These are phyloP conservation scores for Metallyticus violacea DNA, from an alignment of 2,888 invertebrate genomes.

Conservation along the genomic window DNA sequence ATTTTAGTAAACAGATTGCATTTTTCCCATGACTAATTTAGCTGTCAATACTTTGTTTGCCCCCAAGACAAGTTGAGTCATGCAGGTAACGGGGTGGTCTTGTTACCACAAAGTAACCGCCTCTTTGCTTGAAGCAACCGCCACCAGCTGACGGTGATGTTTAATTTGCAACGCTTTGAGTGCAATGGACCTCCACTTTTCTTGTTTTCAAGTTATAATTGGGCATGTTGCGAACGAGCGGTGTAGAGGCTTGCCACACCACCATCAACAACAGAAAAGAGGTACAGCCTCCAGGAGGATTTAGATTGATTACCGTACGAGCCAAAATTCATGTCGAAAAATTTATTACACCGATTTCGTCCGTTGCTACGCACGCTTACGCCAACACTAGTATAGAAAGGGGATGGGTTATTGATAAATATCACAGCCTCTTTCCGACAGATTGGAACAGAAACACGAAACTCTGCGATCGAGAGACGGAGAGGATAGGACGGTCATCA, in stretches of 20 bases:
- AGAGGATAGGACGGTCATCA: neutral
- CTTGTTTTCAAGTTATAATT: slow-evolving; percentile 34
- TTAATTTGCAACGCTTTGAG: slow-evolving; percentile 34
- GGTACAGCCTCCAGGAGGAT: slow-evolving; percentile 24
- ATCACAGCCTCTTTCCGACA: neutral
- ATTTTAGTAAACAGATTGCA: neutral
- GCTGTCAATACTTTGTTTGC: slow-evolving; percentile 30
- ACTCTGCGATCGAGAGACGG: neutral
- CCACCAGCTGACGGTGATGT: slow-evolving; percentile 35
- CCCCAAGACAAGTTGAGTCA: slow-evolving; percentile 22
- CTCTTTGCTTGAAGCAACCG: slow-evolving; percentile 4
- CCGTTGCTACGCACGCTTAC: neutral
- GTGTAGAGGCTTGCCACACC: slow-evolving; percentile 9
- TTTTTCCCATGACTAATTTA: slow-evolving; percentile 30
- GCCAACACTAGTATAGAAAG: slow-evolving; percentile 5
- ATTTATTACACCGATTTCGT: slow-evolving; percentile 26
- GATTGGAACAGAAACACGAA: neutral
- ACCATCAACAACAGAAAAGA: slow-evolving; percentile 16
- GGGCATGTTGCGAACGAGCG: slow-evolving; percentile 21
- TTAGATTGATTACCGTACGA: slow-evolving; percentile 31
- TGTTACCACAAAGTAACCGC: slow-evolving; percentile 27
- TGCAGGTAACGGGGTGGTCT: slow-evolving; percentile 2
- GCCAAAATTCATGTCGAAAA: slow-evolving; percentile 31
- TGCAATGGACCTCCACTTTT: slow-evolving; percentile 28
- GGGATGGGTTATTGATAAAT: slow-evolving; percentile 26